phyloP scores from a whole-genome alignment of 2,113 vertebrate species.

The Chaenocephalus aceratus region DNA sequence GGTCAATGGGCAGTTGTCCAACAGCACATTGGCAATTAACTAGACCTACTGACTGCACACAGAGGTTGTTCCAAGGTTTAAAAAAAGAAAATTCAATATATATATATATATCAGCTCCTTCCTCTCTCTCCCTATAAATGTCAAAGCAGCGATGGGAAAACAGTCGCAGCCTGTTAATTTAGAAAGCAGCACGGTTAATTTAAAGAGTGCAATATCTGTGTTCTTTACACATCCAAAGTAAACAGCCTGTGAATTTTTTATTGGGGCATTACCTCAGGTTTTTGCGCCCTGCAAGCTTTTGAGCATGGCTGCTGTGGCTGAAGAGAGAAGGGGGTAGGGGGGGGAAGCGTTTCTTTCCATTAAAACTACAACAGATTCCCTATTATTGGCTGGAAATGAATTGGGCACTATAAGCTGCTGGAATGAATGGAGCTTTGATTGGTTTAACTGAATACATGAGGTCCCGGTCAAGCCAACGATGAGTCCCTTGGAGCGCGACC shows the following conservation, averaged over 20 bases:
- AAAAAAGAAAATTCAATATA: conserved; percentile 42
- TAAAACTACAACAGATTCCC: conserved; percentile 68
- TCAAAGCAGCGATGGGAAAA: conserved; percentile 48
- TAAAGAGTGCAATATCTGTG: conserved; percentile 57
- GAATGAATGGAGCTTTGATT: conserved; percentile 75
- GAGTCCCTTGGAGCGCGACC: conserved; percentile 53
- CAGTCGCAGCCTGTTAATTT: conserved; percentile 67
- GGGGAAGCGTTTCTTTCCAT: conserved; percentile 30
- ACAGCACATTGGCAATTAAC: conserved; percentile 29
- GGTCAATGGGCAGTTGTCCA: conserved; percentile 17
- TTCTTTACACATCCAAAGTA: conserved; percentile 69
- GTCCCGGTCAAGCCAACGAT: conserved; percentile 55
- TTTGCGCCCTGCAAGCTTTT: conserved; percentile 14
- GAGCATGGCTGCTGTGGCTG: conserved; percentile 12
- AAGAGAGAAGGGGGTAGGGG: background rate
- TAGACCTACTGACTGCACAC: background rate
- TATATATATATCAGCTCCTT: conserved; percentile 47
- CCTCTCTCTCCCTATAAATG: conserved; percentile 63
- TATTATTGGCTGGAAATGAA: conserved; percentile 73
- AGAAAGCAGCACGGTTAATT: conserved; percentile 48
- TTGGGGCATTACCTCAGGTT: conserved; percentile 56
- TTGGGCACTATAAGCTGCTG: conserved; percentile 47
- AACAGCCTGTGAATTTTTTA: conserved; percentile 64
- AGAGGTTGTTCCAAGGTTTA: conserved; percentile 60
- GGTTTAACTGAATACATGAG: conserved; percentile 68